A percentile compares a stretch with the other conserved stretches of the same genome.
These are phyloP conservation scores for Acrocephalus scirpaceus DNA, from an alignment of 2,797 vertebrate species.

Conservation along the genomic window DNA sequence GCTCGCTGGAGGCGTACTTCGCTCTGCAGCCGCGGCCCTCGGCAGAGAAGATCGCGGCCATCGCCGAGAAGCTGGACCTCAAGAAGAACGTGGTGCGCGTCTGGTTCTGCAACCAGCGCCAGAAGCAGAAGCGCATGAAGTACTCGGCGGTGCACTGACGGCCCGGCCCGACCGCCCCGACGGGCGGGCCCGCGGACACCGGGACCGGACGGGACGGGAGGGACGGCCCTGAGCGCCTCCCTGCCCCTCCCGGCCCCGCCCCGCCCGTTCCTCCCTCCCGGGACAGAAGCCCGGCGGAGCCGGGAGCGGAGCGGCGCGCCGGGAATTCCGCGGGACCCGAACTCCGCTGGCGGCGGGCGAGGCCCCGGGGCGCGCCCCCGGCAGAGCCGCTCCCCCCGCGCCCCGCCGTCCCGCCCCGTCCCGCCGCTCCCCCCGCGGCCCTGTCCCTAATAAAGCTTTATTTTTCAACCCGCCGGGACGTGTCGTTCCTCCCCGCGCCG, in stretches of 20 bases:
- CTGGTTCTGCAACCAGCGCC: constrained; percentile 98
- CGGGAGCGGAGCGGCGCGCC: neutral
- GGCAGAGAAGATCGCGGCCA: constrained; percentile 75
- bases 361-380: no score
- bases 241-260: no score
- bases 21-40: constrained; percentile 95
- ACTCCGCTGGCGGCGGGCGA: neutral
- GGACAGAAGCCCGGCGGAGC: neutral
- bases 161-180: neutral
- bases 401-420: neutral
- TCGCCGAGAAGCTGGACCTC: constrained; percentile 94
- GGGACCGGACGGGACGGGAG: neutral
- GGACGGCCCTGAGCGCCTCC: neutral
- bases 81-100: constrained; percentile 99
- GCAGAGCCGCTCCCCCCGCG: neutral
- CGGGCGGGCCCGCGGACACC: no score
- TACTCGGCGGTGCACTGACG: constrained; percentile 93
- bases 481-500: constrained; percentile 31
- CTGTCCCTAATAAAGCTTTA: constrained; percentile 79
- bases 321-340: neutral
- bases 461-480: constrained; percentile 77
- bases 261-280: no score
- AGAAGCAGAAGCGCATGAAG: constrained; percentile 99
- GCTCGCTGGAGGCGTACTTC: constrained; percentile 95
- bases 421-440: neutral